Conservation (phyloP, 2,888 invertebrate species). For the Caenorhabditis sp. region DNA sequence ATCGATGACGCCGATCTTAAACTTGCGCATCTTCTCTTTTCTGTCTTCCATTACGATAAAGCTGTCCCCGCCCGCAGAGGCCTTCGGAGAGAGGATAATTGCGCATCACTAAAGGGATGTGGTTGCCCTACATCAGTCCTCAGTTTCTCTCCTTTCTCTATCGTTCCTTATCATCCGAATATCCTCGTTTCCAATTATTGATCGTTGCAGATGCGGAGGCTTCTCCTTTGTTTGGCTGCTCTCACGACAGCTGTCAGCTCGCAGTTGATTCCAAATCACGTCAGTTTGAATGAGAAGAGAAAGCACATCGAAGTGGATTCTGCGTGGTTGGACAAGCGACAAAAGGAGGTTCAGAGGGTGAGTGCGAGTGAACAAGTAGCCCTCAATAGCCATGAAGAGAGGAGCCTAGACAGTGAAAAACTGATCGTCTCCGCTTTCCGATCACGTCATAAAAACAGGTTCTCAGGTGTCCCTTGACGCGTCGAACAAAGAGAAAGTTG, state of each 20-base stretch:
- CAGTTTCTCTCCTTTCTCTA: slow-evolving; percentile 15
- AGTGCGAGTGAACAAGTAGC: too few relatives aligned
- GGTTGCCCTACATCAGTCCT: slow-evolving; percentile 32
- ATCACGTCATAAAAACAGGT: not conserved
- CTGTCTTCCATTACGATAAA: not conserved
- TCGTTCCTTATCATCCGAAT: slow-evolving; percentile 13
- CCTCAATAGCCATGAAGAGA: too few relatives aligned
- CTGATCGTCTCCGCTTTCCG: too few relatives aligned
- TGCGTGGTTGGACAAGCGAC: slow-evolving; percentile 75
- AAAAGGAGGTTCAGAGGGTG: slow-evolving; percentile 73
- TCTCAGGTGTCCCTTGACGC: slow-evolving; percentile 76
- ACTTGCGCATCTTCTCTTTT: slow-evolving; percentile 32
- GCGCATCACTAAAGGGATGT: slow-evolving; percentile 4
- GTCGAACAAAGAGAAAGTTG: slow-evolving; percentile 75
- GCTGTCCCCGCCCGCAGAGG: not conserved
- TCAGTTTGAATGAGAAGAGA: slow-evolving; percentile 73
- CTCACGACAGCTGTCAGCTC: slow-evolving; percentile 16
- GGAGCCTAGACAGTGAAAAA: too few relatives aligned
- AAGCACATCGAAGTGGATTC: slow-evolving; percentile 78
- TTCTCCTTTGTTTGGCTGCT: slow-evolving; percentile 12
- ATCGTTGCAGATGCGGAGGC: slow-evolving; percentile 23
- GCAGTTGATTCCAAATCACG: slow-evolving; percentile 72
- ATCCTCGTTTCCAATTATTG: not conserved
- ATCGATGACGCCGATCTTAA: slow-evolving; percentile 48
- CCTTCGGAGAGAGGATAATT: slow-evolving; percentile 15